Conservation (phyloP, 2,797 vertebrate genomes). For the Eurystomus glaucurus region DNA sequence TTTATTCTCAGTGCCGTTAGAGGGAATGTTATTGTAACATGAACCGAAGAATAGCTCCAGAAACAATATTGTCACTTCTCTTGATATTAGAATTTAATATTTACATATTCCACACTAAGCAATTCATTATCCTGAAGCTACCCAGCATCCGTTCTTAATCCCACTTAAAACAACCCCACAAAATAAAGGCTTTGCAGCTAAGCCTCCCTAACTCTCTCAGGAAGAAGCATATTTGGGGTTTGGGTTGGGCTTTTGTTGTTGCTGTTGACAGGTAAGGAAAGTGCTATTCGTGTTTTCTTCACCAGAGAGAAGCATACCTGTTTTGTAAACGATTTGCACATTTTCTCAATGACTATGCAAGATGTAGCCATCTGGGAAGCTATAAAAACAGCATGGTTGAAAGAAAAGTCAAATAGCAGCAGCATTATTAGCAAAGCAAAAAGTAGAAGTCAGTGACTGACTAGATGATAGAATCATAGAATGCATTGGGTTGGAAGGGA, state of each 20-base stretch:
- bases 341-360: background rate
- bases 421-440: background rate
- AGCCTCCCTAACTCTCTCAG: background rate
- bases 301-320: background rate
- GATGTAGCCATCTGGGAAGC: background rate
- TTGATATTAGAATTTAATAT: background rate
- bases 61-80: constrained; percentile 7
- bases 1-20: background rate
- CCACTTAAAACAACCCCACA: background rate
- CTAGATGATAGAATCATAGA: background rate
- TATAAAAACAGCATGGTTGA: background rate
- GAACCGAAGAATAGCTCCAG: background rate
- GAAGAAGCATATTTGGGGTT: background rate
- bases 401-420: background rate
- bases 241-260: background rate
- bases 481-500: no score
- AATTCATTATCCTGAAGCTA: constrained; percentile 1
- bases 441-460: background rate
- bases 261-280: background rate
- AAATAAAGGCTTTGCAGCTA: constrained; percentile 16
- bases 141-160: constrained; percentile 27
- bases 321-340: background rate
- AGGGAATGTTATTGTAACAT: background rate
- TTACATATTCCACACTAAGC: background rate
- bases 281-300: background rate